phyloP scores from a whole-genome alignment of 2,113 vertebrate species.

The Spea multiplicata region DNA sequence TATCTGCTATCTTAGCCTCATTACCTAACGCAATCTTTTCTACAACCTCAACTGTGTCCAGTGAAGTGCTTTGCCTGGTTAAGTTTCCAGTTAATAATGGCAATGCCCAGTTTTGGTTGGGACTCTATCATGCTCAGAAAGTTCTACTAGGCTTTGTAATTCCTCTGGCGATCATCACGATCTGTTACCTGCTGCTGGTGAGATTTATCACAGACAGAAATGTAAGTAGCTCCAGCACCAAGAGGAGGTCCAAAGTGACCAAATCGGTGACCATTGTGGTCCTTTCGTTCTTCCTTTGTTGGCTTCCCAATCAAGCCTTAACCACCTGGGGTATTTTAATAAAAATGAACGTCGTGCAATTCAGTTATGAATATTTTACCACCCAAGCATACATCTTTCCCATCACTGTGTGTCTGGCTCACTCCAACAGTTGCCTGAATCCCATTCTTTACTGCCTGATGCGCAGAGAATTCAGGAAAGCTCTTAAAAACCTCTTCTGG shows the following conservation, averaged over 20 bases:
- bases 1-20: slow-evolving; percentile 75
- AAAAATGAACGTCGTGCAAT: slow-evolving; percentile 88
- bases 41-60: slow-evolving; percentile 78
- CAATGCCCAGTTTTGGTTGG: slow-evolving; percentile 85
- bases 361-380: slow-evolving; percentile 86
- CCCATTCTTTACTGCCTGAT: slow-evolving; percentile 92
- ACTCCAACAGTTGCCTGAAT: slow-evolving; percentile 96
- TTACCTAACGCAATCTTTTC: slow-evolving; percentile 89
- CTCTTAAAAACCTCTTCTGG: slow-evolving; percentile 85
- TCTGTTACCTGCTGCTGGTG: slow-evolving; percentile 85
- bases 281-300: slow-evolving; percentile 90
- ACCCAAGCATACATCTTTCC: slow-evolving; percentile 90
- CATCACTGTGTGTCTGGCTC: slow-evolving; percentile 88
- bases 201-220: slow-evolving; percentile 80
- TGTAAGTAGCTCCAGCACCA: slow-evolving; percentile 68
- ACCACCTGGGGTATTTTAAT: slow-evolving; percentile 91
- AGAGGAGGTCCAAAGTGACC: slow-evolving; percentile 87
- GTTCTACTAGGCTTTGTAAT: slow-evolving; percentile 86
- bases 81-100: slow-evolving; percentile 79
- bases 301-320: slow-evolving; percentile 94
- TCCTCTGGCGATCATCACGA: slow-evolving; percentile 78
- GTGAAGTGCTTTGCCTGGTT: slow-evolving; percentile 86
- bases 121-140: slow-evolving; percentile 89
- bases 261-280: slow-evolving; percentile 91
- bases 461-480: slow-evolving; percentile 90